phyloP scores from a whole-genome alignment of 1,140 invertebrate species.

The Alviniconcha marisindica region DNA sequence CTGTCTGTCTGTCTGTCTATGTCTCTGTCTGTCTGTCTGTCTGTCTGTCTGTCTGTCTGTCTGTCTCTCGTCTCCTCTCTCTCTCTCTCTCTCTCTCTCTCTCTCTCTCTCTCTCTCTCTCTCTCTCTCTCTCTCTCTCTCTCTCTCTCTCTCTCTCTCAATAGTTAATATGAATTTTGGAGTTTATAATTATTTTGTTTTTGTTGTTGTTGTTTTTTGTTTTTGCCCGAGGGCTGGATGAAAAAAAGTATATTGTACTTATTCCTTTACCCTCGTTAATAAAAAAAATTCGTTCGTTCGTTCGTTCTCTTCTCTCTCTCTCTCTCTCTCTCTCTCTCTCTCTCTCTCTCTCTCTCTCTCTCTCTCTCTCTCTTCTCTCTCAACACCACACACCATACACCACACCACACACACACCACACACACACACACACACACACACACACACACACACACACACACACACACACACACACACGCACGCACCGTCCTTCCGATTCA shows the following conservation, averaged over 20 bases:
- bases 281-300: conserved; percentile 16
- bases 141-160: conserved; percentile 12
- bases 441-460: conserved; percentile 24
- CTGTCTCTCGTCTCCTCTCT: not conserved
- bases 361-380: not conserved
- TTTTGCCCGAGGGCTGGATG: too few relatives aligned
- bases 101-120: not conserved
- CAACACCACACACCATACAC: not conserved
- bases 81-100: too few relatives aligned
- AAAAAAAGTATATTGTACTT: too few relatives aligned
- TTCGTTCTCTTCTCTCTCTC: conserved; percentile 8
- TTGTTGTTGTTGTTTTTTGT: too few relatives aligned
- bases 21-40: not conserved
- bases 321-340: not conserved
- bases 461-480: conserved; percentile 12
- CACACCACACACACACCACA: not conserved
- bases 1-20: not conserved
- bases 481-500: too few relatives aligned
- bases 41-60: not conserved
- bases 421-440: conserved; percentile 17
- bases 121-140: not conserved
- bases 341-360: conserved; percentile 9
- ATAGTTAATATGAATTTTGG: too few relatives aligned
- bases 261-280: too few relatives aligned
- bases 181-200: too few relatives aligned